Evolutionary conservation across 2,113 vertebrate species (phyloP).

Genomic region (Microtus pennsylvanicus): DNA sequence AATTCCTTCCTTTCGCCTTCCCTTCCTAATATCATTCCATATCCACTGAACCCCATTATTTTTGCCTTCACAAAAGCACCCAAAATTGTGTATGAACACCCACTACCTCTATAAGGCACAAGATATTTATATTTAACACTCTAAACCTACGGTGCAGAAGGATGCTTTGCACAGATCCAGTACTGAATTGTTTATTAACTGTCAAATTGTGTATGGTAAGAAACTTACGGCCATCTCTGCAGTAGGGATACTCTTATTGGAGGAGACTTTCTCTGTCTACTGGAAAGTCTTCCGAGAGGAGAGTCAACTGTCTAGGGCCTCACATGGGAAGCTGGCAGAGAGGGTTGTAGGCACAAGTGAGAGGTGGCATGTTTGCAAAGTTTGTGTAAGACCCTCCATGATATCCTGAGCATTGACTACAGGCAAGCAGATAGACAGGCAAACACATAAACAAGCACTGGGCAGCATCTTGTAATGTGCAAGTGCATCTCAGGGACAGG

Average conservation of each 20-base stretch:
- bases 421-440: not conserved
- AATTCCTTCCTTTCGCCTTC: not conserved
- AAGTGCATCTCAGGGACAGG: rapidly evolving
- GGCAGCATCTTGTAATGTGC: not conserved
- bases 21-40: not conserved
- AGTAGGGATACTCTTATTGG: rapidly evolving
- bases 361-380: not conserved
- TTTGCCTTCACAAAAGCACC: not conserved
- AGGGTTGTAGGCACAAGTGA: not conserved
- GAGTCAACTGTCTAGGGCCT: not conserved
- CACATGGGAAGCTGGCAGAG: not conserved
- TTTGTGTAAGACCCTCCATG: not conserved
- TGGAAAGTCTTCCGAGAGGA: not conserved
- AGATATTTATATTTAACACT: not conserved
- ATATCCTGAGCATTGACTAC: not conserved
- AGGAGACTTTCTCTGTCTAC: not conserved
- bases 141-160: not conserved
- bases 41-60: not conserved
- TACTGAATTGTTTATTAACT: not conserved
- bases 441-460: not conserved
- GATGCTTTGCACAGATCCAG: not conserved
- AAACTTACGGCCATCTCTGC: rapidly evolving
- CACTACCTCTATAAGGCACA: not conserved
- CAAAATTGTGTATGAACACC: not conserved
- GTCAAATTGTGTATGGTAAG: not conserved